Evolutionary conservation across 2,113 vertebrate genomes (phyloP), one percentile per base, ranked within the genome.

Genomic region (Platichthys stellatus): DNA sequence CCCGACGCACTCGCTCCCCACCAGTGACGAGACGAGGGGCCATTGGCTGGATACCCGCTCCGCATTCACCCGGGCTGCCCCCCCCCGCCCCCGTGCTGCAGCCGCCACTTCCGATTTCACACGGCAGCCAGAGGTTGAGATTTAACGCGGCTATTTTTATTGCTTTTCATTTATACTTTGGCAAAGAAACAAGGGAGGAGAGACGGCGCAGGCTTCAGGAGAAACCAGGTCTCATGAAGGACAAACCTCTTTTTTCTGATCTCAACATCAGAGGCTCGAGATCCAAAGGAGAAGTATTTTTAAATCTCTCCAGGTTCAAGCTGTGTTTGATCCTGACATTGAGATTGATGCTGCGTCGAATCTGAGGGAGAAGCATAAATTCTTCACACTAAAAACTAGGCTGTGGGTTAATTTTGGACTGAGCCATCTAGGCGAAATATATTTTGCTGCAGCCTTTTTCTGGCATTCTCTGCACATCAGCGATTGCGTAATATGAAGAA

Each of bases 401-500:
- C 77, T 85, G 23, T 4, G 71, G 77, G 87, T 86, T 90, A 83
- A 88, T 87, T 88, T 90, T 87, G 80, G 78, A 83, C 15, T 20
- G 47, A 47, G 45, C 45, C 45, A 47, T 47, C 14, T 13, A 47
- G 45, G 45, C 12, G 47, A 18, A 82, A 67, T 58, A 66, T 63
- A 59, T 81, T 81, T 83, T 65, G 72, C 76, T 58, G 65, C 84
- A 69, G 72, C 47, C 47, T 57, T 26, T 86, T 74, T 73, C 76
- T 86, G 73, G 71, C 70, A 3, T 77, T 47, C 59, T 69, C 71
- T 40, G 59, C 31, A 60, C 74, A 69, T 78, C 78, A 18, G 67
- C 75, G 87, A 69, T 89, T 86, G 61, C 69, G 40, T 86, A 76
- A 83, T 69, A 51, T 57, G 13, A 21, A 43, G 2, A 40, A 26